Conservation (phyloP, 2,797 vertebrate genomes). For the Gadopsis marmoratus region DNA sequence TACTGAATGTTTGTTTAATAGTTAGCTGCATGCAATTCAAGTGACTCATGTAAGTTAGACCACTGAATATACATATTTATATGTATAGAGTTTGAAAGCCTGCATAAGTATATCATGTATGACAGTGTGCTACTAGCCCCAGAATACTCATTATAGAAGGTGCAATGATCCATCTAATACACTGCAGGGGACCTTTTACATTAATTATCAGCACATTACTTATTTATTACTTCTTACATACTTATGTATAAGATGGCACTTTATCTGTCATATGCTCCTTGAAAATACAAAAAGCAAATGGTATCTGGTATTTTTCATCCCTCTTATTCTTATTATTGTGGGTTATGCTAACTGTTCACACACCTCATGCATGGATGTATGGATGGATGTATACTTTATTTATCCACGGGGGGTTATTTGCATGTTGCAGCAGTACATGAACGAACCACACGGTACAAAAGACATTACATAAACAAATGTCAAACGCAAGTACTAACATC, state of each 20-base stretch:
- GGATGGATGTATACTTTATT: no score
- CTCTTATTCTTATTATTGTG: background rate
- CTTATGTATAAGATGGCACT: background rate
- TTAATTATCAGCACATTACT: conserved; percentile 23
- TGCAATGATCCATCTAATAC: conserved; percentile 16
- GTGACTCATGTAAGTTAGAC: background rate
- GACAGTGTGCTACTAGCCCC: background rate
- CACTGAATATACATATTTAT: background rate
- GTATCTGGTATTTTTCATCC: background rate
- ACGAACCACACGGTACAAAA: no score
- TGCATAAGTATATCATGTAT: background rate
- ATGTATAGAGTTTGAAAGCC: background rate
- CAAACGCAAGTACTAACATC: no score
- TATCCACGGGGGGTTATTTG: no score
- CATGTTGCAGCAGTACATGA: no score
- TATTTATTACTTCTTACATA: conserved; percentile 26
- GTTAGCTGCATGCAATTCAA: conserved; percentile 17
- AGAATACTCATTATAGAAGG: conserved; percentile 15
- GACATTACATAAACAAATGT: no score
- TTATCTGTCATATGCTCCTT: background rate
- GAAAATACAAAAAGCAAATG: background rate
- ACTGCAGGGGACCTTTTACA: conserved; percentile 22
- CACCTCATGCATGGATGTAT: background rate
- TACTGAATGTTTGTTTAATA: conserved; percentile 1
- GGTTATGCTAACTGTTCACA: background rate